Evolutionary conservation across 2,888 invertebrate species (phyloP).

Genomic region (Callimorpha dominula): DNA sequence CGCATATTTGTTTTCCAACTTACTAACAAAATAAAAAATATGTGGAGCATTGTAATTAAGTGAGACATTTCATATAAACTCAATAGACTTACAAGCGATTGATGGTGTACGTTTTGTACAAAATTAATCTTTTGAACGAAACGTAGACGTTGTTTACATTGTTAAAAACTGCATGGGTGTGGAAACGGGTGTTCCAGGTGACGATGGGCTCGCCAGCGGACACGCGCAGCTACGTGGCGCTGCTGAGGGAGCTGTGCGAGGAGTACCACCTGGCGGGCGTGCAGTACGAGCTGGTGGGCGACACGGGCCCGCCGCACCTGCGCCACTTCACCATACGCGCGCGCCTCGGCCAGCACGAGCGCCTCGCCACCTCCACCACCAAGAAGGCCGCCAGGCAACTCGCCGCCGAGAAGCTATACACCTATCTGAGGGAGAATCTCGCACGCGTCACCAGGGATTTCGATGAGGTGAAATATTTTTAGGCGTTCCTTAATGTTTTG

Average conservation of each 20-base stretch:
- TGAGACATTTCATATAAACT: too few species aligned
- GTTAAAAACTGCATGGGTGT: too few species aligned
- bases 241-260: constrained; percentile 81
- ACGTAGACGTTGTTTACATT: too few species aligned
- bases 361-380: constrained; percentile 86
- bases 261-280: constrained; percentile 82
- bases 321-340: constrained; percentile 88
- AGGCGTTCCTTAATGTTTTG: not conserved
- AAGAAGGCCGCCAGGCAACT: constrained; percentile 89
- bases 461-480: constrained; percentile 62
- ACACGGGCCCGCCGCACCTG: constrained; percentile 89
- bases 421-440: constrained; percentile 72
- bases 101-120: too few species aligned
- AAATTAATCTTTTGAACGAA: too few species aligned
- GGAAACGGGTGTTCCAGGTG: not conserved
- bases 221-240: constrained; percentile 70
- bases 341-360: constrained; percentile 82
- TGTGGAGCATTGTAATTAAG: too few species aligned
- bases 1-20: too few species aligned
- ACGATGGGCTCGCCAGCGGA: constrained; percentile 26
- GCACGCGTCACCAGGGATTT: constrained; percentile 70
- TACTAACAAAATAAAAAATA: too few species aligned
- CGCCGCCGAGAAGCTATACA: constrained; percentile 83
- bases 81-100: too few species aligned
- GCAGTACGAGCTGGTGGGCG: constrained; percentile 85